Percentiles rank a stretch among this genome's conserved stretches.
Conservation (phyloP, 2,888 invertebrate species). For the Lapara coniferarum region DNA sequence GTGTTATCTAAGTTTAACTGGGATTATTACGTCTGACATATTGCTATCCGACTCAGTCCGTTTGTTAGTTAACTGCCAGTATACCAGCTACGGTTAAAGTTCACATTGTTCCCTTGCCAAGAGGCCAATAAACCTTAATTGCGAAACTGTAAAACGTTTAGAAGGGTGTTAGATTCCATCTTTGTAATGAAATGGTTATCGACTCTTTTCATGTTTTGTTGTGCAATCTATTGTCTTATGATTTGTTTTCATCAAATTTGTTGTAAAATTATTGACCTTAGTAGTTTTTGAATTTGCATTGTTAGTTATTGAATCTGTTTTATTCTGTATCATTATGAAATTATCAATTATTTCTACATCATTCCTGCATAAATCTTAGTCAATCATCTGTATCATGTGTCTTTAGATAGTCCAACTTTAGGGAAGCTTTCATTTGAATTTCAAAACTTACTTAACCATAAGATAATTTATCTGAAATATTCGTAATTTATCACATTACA, state of each 20-base stretch:
- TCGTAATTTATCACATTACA: no score
- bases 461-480: no score
- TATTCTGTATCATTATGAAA: not conserved
- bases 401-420: not conserved
- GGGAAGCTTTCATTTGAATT: no score
- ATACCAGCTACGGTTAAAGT: conserved; percentile 27
- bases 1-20: not conserved
- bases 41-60: conserved; percentile 4
- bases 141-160: conserved; percentile 21
- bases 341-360: no score
- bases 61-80: conserved; percentile 1
- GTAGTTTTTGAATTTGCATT: not conserved
- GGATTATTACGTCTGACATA: conserved; percentile 10
- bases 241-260: not conserved
- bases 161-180: conserved; percentile 19
- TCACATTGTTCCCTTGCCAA: conserved; percentile 31
- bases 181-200: not conserved
- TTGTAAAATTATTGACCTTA: not conserved
- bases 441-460: no score
- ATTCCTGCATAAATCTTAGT: no score
- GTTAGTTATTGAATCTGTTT: not conserved
- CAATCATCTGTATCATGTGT: no score
- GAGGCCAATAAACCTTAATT: conserved; percentile 23
- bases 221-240: conserved; percentile 5
- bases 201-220: not conserved